Conservation (phyloP, 2,888 invertebrate species). For the Cataglyphis albicans region DNA sequence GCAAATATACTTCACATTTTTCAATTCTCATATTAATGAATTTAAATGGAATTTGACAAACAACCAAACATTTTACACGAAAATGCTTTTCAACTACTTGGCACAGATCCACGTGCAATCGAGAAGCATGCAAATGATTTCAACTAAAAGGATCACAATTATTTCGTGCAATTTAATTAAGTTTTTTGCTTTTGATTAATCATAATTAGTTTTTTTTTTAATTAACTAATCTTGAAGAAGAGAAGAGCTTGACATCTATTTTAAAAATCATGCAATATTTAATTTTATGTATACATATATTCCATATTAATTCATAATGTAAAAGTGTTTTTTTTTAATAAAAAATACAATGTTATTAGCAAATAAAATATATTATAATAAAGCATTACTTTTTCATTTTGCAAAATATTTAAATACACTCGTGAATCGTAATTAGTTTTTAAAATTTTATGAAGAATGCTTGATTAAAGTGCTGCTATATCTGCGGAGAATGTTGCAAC, state of each 20-base stretch:
- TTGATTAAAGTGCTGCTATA: slow-evolving; percentile 36
- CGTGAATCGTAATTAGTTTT: slow-evolving; percentile 40
- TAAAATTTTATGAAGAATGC: slow-evolving; percentile 21
- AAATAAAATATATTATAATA: background rate
- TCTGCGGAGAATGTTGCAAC: slow-evolving; percentile 32
- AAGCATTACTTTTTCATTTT: slow-evolving; percentile 6
- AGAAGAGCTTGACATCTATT: background rate
- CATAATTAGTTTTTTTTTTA: background rate
- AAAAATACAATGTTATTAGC: slow-evolving; percentile 6
- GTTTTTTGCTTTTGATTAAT: background rate
- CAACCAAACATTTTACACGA: slow-evolving; percentile 39
- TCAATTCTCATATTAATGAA: slow-evolving; percentile 39
- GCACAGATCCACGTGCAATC: slow-evolving; percentile 43
- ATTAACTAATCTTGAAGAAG: background rate
- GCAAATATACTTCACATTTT: background rate
- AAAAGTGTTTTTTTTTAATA: background rate
- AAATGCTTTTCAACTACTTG: slow-evolving; percentile 54
- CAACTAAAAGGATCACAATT: slow-evolving; percentile 18
- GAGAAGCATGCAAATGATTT: slow-evolving; percentile 56
- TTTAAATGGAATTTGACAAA: slow-evolving; percentile 33
- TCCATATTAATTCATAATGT: background rate
- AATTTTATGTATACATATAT: background rate
- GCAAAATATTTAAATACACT: slow-evolving; percentile 18
- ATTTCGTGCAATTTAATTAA: slow-evolving; percentile 10
- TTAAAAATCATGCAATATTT: background rate